These are phyloP conservation scores for Chrysolina haemoptera DNA, from an alignment of 2,888 invertebrate species.

Conservation along the genomic window DNA sequence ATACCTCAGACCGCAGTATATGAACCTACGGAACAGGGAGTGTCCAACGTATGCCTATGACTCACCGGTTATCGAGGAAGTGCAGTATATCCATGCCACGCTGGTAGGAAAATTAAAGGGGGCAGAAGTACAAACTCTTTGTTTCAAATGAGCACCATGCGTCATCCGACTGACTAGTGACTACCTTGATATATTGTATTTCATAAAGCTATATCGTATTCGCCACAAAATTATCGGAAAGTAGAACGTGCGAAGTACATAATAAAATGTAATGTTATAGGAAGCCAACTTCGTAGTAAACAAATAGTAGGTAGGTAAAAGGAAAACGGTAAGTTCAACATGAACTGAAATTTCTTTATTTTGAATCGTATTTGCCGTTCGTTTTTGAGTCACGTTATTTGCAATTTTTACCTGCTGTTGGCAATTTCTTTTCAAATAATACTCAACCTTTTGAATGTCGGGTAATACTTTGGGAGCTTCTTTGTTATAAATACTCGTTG, in stretches of 20 bases:
- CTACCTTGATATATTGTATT: conserved; percentile 13
- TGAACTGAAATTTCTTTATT: not conserved
- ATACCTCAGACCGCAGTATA: not conserved
- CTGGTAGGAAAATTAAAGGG: conserved; percentile 11
- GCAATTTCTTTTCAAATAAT: conserved; percentile 2
- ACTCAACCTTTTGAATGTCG: not conserved
- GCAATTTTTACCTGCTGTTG: not conserved
- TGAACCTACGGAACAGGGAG: conserved; percentile 26
- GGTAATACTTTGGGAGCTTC: not conserved
- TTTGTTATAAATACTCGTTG: not conserved
- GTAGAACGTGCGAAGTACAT: conserved; percentile 12
- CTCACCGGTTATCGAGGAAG: conserved; percentile 30
- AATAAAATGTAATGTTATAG: not conserved
- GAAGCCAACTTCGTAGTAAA: conserved; percentile 6
- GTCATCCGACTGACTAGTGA: conserved; percentile 5
- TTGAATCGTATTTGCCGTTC: not conserved
- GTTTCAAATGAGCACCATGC: conserved; percentile 15
- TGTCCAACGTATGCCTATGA: conserved; percentile 23
- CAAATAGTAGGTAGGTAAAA: not conserved
- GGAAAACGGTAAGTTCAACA: not conserved
- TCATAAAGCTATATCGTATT: not conserved
- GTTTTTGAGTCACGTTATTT: not conserved
- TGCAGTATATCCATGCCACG: conserved; percentile 7
- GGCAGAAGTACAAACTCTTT: conserved; percentile 15
- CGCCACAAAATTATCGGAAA: conserved; percentile 20